Conservation (phyloP, 2,113 vertebrate genomes). For the Xerus inauris region DNA sequence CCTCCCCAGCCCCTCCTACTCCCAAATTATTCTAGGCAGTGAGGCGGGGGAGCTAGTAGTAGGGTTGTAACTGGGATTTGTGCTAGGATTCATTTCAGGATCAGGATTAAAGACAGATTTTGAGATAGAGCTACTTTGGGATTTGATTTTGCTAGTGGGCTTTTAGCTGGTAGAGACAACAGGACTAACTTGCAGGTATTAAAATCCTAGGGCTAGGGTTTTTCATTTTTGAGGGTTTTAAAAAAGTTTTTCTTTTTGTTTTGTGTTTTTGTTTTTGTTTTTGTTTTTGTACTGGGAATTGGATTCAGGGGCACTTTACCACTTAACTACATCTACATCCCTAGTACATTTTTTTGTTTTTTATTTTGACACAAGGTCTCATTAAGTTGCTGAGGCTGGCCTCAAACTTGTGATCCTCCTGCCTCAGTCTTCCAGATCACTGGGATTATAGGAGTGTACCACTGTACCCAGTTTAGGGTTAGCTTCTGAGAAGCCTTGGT, state of each 20-base stretch:
- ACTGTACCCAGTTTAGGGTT: not conserved
- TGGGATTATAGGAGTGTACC: too few relatives aligned
- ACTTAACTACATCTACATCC: too few relatives aligned
- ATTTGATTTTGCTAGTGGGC: not conserved
- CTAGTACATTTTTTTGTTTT: too few relatives aligned
- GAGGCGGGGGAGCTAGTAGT: not conserved
- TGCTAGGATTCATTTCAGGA: slow-evolving; percentile 56
- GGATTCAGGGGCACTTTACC: too few relatives aligned
- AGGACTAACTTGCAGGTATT: not conserved
- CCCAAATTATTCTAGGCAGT: slow-evolving; percentile 34
- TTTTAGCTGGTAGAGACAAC: not conserved
- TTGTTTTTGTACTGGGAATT: too few relatives aligned
- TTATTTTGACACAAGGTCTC: too few relatives aligned
- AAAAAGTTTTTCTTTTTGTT: too few relatives aligned
- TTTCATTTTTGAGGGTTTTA: too few relatives aligned
- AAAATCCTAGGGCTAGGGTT: not conserved
- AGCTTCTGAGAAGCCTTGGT: not conserved
- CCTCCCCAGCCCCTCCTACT: slow-evolving; percentile 52
- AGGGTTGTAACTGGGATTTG: slow-evolving; percentile 35
- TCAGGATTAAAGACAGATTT: not conserved
- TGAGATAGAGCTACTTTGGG: not conserved
- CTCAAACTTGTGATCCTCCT: too few relatives aligned
- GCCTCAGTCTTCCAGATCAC: too few relatives aligned
- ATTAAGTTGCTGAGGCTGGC: too few relatives aligned
- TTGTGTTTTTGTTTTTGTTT: too few relatives aligned